Evolutionary conservation across 2,797 vertebrate species (phyloP).

Genomic region (Rallus crepitans): DNA sequence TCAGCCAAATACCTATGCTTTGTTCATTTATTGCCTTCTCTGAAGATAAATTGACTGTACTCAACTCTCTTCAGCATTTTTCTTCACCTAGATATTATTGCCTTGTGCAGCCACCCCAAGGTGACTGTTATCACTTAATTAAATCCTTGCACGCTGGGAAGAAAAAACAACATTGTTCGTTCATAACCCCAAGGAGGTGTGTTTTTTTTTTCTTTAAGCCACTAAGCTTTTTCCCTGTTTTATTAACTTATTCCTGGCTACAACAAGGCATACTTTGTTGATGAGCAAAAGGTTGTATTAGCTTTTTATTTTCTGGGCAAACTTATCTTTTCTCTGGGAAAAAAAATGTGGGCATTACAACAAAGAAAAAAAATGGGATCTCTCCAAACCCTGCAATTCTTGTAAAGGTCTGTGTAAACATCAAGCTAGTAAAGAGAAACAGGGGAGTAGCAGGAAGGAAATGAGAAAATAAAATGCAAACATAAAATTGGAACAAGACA

Average conservation of each 20-base stretch:
- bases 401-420: constrained; percentile 81
- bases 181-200: constrained; percentile 89
- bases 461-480: constrained; percentile 85
- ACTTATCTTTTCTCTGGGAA: constrained; percentile 80
- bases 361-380: constrained; percentile 68
- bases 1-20: constrained; percentile 85
- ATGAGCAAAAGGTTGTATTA: constrained; percentile 85
- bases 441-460: constrained; percentile 76
- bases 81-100: constrained; percentile 92
- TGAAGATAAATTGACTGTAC: constrained; percentile 88
- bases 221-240: constrained; percentile 83
- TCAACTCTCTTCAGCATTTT: constrained; percentile 87
- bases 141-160: constrained; percentile 91
- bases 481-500: constrained; percentile 78
- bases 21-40: constrained; percentile 86
- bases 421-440: constrained; percentile 73
- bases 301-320: constrained; percentile 84
- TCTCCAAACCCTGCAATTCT: constrained; percentile 73
- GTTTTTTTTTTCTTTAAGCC: constrained; percentile 80
- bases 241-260: constrained; percentile 86
- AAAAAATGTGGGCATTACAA: constrained; percentile 71
- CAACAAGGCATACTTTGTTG: constrained; percentile 83
- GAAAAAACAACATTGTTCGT: constrained; percentile 92
- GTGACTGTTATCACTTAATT: constrained; percentile 97
- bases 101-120: constrained; percentile 91